Evolutionary conservation across 2,113 vertebrate species (phyloP), one percentile per base, ranked within the genome.

Genomic region (Seriola aureovittata): DNA sequence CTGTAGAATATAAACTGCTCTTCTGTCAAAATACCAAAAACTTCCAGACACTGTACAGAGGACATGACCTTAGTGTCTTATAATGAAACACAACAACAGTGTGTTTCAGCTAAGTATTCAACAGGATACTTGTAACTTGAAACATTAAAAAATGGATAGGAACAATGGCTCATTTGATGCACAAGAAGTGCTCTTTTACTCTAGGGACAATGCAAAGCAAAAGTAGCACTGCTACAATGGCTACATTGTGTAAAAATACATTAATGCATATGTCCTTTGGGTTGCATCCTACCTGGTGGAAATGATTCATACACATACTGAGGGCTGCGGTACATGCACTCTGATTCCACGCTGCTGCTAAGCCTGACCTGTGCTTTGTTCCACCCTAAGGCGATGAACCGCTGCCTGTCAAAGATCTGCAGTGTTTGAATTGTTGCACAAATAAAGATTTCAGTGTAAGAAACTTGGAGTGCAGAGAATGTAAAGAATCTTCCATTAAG

Each of bases 241-340:
- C 46, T 60, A 7, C 54, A 25, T 46, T 58, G 62, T 84, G 48
- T 54, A 42, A 74, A 52, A 52, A 34, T 21, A 13, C 11, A 75
- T 42, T 59, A 38, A 44, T 8, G 25, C 25, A 17, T 10, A 5
- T 8, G 5, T 1, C 3, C 8, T 50, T 58, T 64, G 57, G n/a
- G 21, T 50, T 38, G 1, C 13, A 63, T 50, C 48, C 17, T 48
- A 29, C 32, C 29, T 40, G 42, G 1, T 67, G 58, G 62, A 72
- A 34, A 58, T 21, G 23, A 58, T 38, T 69, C 66, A 78, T 50
- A 23, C 21, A 21, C 42, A 25, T 2, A 29, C 48, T 57, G 3
- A n/a, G 50, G 8, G 17, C 68, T 66, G 63, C 77, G 46, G 44
- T 29, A 13, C 23, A n/a, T 19, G 19, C 36, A 7, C 44, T 66